Evolutionary conservation across 1,140 invertebrate genomes (phyloP).

Genomic region (Lamellibrachia luymesi): DNA sequence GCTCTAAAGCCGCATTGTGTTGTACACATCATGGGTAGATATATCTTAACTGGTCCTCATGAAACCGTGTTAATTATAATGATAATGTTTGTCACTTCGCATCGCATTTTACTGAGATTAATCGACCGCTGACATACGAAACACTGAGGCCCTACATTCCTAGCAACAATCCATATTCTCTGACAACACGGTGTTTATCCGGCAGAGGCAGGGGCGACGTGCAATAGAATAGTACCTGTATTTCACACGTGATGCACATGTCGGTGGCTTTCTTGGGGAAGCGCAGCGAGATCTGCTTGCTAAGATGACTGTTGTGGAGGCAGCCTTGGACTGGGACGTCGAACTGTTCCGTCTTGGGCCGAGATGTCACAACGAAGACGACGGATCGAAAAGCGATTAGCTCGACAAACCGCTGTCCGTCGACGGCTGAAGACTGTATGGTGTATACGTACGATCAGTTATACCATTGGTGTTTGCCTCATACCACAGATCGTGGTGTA

Average conservation of each 20-base stretch:
- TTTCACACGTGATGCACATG: slow-evolving; percentile 34
- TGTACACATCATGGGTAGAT: no score
- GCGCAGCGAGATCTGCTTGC: slow-evolving; percentile 38
- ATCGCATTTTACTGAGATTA: background rate
- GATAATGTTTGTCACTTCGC: background rate
- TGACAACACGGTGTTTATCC: no score
- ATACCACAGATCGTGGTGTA: background rate
- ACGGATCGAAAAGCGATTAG: slow-evolving; percentile 41
- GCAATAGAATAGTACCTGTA: slow-evolving; percentile 31
- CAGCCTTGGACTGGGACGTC: slow-evolving; percentile 40
- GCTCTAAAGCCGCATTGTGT: background rate
- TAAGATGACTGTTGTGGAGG: slow-evolving; percentile 40
- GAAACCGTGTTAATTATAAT: background rate
- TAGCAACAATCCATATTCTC: background rate
- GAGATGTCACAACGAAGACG: slow-evolving; percentile 45
- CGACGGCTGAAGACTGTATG: slow-evolving; percentile 14
- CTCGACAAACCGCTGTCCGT: slow-evolving; percentile 34
- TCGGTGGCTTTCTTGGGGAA: slow-evolving; percentile 45
- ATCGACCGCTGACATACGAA: background rate
- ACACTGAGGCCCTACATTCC: background rate
- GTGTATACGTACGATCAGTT: background rate
- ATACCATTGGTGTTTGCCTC: background rate
- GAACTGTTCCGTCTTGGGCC: slow-evolving; percentile 38
- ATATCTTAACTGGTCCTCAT: background rate
- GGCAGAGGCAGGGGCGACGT: no score